phyloP scores from a whole-genome alignment of 2,888 invertebrate genomes.

The Brenthis hecate region DNA sequence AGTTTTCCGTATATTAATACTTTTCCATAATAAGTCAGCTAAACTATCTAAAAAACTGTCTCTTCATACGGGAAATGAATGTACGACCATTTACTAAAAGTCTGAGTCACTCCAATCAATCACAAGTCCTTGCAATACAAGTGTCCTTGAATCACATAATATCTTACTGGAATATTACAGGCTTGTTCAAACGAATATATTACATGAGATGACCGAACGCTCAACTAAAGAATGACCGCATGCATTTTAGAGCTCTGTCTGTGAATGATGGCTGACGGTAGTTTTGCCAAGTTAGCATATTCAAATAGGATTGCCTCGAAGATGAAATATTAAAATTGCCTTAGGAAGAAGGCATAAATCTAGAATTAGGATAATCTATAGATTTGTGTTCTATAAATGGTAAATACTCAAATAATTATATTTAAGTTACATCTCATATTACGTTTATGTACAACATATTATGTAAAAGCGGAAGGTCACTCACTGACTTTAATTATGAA shows the following conservation, averaged over 20 bases:
- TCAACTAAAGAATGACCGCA: slow-evolving; percentile 32
- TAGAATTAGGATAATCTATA: neutral
- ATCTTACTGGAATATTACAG: slow-evolving; percentile 18
- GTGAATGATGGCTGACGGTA: slow-evolving; percentile 32
- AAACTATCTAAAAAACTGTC: no score
- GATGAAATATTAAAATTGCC: slow-evolving; percentile 26
- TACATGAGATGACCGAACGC: slow-evolving; percentile 16
- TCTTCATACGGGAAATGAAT: no score
- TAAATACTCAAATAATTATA: no score
- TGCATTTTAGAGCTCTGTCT: slow-evolving; percentile 35
- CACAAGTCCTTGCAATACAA: neutral
- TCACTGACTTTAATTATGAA: no score
- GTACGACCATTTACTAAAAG: no score
- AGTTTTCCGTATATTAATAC: no score
- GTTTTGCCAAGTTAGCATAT: slow-evolving; percentile 33
- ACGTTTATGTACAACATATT: no score
- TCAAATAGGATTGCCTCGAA: slow-evolving; percentile 30
- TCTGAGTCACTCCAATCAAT: no score
- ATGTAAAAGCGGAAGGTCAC: no score
- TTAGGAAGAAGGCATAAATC: slow-evolving; percentile 7
- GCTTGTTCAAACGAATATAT: slow-evolving; percentile 16
- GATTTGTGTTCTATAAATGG: neutral
- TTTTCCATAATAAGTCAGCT: no score
- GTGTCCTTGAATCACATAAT: neutral
- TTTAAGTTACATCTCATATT: no score